phyloP scores from a whole-genome alignment of 64 coral and sea anemone species.

The Porites lutea region DNA sequence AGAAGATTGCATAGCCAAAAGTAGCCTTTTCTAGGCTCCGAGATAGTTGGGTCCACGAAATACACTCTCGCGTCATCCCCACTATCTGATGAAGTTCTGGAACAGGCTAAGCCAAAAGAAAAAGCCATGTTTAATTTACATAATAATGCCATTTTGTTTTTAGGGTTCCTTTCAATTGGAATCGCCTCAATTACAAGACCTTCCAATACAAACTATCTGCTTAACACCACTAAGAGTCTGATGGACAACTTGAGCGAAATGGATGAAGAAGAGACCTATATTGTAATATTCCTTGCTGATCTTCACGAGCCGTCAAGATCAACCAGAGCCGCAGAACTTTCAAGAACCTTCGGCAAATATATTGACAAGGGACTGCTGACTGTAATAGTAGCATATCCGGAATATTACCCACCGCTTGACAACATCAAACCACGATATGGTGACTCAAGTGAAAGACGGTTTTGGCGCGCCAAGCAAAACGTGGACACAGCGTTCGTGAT shows the following conservation, averaged over 20 bases:
- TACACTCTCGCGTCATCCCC: too few relatives aligned
- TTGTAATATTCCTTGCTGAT: slow-evolving; percentile 54
- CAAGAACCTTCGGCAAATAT: slow-evolving; percentile 18
- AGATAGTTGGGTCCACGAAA: too few relatives aligned
- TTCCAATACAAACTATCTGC: neutral
- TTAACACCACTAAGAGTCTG: neutral
- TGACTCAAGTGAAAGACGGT: slow-evolving; percentile 13
- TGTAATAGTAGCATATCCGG: neutral
- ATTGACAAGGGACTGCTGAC: slow-evolving; percentile 31
- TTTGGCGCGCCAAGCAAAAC: slow-evolving; percentile 70
- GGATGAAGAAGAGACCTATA: neutral
- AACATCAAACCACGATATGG: slow-evolving; percentile 31
- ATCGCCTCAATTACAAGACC: slow-evolving; percentile 16
- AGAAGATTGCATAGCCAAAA: too few relatives aligned
- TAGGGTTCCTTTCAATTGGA: slow-evolving; percentile 18
- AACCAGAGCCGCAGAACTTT: neutral
- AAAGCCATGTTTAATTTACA: too few relatives aligned
- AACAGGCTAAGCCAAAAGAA: too few relatives aligned
- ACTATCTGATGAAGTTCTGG: too few relatives aligned
- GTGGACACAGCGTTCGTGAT: slow-evolving; percentile 63
- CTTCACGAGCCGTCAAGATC: neutral
- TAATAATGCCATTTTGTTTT: neutral
- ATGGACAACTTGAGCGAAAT: neutral
- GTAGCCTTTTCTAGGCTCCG: too few relatives aligned
- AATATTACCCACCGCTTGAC: slow-evolving; percentile 42